These are phyloP conservation scores for Anaspis maculata DNA, from an alignment of 2,888 invertebrate genomes.

Conservation along the genomic window DNA sequence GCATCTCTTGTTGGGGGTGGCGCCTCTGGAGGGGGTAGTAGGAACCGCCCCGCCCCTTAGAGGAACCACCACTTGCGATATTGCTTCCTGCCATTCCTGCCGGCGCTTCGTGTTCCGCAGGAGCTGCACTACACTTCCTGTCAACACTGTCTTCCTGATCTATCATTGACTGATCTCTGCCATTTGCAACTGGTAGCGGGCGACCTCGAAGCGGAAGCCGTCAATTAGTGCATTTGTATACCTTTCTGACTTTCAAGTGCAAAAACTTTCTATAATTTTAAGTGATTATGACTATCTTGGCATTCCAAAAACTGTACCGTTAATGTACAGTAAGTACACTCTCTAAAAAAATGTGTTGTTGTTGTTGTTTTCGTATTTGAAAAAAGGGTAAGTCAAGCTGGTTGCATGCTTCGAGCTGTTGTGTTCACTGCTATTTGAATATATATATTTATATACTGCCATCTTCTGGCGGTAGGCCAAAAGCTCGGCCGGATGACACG, in stretches of 20 bases:
- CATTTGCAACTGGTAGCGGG: slow-evolving; percentile 13
- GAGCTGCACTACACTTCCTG: slow-evolving; percentile 40
- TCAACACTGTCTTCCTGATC: slow-evolving; percentile 37
- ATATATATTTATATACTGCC: slow-evolving; percentile 19
- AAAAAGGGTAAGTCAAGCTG: too few relatives aligned
- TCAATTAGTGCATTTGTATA: slow-evolving; percentile 5
- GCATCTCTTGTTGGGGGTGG: slow-evolving; percentile 30
- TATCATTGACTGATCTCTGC: slow-evolving; percentile 16
- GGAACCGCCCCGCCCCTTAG: slow-evolving; percentile 36
- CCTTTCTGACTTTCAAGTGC: not conserved
- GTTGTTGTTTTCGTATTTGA: too few relatives aligned
- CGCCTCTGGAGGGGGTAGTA: slow-evolving; percentile 25
- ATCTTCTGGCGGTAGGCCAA: slow-evolving; percentile 19
- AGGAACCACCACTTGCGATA: slow-evolving; percentile 46
- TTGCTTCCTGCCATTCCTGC: slow-evolving; percentile 44
- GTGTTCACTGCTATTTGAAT: slow-evolving; percentile 13
- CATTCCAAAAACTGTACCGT: too few relatives aligned
- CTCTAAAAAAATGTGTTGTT: too few relatives aligned
- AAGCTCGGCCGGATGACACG: too few relatives aligned
- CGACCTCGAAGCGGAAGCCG: slow-evolving; percentile 3
- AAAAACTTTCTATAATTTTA: too few relatives aligned
- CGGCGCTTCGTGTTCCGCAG: slow-evolving; percentile 40
- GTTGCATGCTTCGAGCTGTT: too few relatives aligned
- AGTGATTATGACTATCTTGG: too few relatives aligned
- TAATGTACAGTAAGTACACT: too few relatives aligned